phyloP scores from a whole-genome alignment of 2,888 invertebrate genomes.

The Lycocerus yunnanus region DNA sequence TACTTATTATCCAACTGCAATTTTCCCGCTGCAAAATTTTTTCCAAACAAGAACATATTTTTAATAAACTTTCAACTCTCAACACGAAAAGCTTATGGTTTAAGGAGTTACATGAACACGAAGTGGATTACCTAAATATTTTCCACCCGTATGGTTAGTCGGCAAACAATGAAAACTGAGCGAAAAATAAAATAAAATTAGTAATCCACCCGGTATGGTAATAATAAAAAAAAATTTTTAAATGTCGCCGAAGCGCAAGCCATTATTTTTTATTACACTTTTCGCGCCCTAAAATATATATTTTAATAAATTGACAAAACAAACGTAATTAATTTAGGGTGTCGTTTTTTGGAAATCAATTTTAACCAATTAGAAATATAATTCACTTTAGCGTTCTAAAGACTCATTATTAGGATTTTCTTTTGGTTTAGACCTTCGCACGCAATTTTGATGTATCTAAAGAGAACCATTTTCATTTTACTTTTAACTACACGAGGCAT shows the following conservation, averaged over 20 bases:
- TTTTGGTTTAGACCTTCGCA: conserved; percentile 21
- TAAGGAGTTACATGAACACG: not conserved
- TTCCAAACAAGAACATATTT: not conserved
- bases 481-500: conserved; percentile 4
- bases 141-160: not conserved
- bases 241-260: not conserved
- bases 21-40: not conserved
- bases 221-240: not conserved
- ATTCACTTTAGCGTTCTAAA: conserved; percentile 28
- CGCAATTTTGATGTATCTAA: conserved; percentile 11
- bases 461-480: conserved; percentile 22
- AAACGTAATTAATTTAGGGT: conserved; percentile 27
- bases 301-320: not conserved
- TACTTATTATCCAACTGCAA: not conserved
- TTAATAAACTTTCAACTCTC: not conserved
- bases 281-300: not conserved
- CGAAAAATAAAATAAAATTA: not conserved
- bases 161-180: not conserved
- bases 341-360: conserved; percentile 27
- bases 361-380: conserved; percentile 27
- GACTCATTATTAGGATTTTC: conserved; percentile 27
- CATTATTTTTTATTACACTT: not conserved
- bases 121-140: not conserved
- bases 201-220: not conserved
- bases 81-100: not conserved